Evolutionary conservation across 2,113 vertebrate species (phyloP).

Genomic region (Nycticryphes semicollaris): DNA sequence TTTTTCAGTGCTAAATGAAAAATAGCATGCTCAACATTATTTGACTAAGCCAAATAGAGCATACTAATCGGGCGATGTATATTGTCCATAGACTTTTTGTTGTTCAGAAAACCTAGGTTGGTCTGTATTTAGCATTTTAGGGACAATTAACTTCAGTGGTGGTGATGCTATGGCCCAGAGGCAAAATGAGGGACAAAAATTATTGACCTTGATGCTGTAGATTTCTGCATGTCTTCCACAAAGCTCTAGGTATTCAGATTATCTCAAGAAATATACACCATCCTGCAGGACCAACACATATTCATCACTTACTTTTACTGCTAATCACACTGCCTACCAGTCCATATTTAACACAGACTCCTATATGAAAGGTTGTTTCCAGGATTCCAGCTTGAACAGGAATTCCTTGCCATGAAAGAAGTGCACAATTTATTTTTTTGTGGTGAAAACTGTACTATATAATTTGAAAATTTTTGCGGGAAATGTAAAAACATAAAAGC

Average conservation of each 20-base stretch:
- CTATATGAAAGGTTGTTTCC: neutral
- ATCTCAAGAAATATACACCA: neutral
- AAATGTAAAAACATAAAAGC: neutral
- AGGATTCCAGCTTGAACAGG: neutral
- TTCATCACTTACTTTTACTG: neutral
- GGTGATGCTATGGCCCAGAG: neutral
- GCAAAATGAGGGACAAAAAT: neutral
- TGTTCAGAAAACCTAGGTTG: neutral
- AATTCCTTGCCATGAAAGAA: neutral
- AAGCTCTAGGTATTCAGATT: neutral
- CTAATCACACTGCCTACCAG: neutral
- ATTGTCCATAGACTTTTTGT: neutral
- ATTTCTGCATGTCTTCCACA: neutral
- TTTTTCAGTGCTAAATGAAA: conserved; percentile 19
- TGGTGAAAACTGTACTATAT: neutral
- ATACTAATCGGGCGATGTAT: conserved; percentile 12
- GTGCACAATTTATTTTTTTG: rapidly evolving
- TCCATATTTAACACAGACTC: neutral
- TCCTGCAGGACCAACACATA: neutral
- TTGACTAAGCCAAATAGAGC: conserved; percentile 35
- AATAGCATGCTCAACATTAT: neutral
- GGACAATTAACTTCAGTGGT: conserved; percentile 14
- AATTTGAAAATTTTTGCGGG: neutral
- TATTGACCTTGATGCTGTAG: neutral
- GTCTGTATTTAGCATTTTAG: conserved; percentile 8